phyloP scores from a whole-genome alignment of 2,113 vertebrate genomes.

The Dromas ardeola region DNA sequence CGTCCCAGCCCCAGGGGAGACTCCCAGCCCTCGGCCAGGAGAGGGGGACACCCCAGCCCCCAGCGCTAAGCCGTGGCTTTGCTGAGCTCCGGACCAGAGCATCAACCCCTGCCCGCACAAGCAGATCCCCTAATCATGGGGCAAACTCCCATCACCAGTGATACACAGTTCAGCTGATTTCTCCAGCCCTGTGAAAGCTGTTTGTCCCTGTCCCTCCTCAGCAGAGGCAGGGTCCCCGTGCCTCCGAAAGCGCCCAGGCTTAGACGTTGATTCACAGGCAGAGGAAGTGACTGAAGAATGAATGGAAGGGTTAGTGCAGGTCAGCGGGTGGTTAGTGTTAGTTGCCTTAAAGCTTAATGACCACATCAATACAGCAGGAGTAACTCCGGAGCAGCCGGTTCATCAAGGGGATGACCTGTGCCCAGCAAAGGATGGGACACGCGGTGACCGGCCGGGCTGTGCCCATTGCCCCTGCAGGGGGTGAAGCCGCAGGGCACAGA shows the following conservation, averaged over 20 bases:
- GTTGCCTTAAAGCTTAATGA: neutral
- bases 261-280: neutral
- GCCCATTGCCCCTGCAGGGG: neutral
- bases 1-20: neutral
- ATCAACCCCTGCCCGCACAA: neutral
- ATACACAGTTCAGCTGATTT: neutral
- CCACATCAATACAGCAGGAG: neutral
- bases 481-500: rapidly evolving
- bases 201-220: neutral
- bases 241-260: rapidly evolving
- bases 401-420: neutral
- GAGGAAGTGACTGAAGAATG: neutral
- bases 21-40: neutral
- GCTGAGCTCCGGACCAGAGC: neutral
- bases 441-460: neutral
- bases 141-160: neutral
- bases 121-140: too few relatives aligned
- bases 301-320: neutral
- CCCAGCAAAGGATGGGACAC: neutral
- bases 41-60: neutral
- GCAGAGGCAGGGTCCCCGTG: neutral
- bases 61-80: neutral
- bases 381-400: neutral
- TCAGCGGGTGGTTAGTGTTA: neutral
- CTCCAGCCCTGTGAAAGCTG: neutral